A percentile compares a stretch with the other conserved stretches of the same genome.
Evolutionary conservation across 1,140 invertebrate species (phyloP).

Genomic region (Drosophila asahinai): DNA sequence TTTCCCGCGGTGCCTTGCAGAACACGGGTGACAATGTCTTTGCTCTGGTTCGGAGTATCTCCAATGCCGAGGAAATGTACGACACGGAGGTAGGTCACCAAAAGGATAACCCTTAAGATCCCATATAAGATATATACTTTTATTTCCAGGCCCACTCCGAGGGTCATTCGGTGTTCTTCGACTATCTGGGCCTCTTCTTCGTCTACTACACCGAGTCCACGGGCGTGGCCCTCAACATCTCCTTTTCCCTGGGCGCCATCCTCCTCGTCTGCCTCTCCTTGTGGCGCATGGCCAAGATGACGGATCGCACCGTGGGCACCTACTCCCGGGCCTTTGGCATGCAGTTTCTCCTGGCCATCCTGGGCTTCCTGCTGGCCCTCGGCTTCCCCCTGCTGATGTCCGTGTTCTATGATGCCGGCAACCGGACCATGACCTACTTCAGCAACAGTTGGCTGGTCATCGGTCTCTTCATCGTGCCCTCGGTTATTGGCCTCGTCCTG

Average conservation of each 20-base stretch:
- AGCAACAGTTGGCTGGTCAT: conserved; percentile 88
- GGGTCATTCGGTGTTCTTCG: conserved; percentile 91
- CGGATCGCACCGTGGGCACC: conserved; percentile 30
- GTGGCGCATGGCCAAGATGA: conserved; percentile 60
- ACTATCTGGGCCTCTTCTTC: conserved; percentile 91
- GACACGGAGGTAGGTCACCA: conserved; percentile 69
- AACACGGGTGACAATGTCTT: conserved; percentile 92
- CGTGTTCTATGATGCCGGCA: conserved; percentile 77
- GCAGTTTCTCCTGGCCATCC: conserved; percentile 61
- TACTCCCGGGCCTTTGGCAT: conserved; percentile 58
- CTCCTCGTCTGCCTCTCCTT: conserved; percentile 84
- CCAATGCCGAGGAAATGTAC: conserved; percentile 87
- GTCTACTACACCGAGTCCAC: conserved; percentile 88
- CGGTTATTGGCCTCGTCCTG: conserved; percentile 79
- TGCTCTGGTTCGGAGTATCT: conserved; percentile 88
- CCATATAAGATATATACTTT: not conserved
- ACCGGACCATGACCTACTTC: conserved; percentile 90
- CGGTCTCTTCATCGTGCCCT: conserved; percentile 86
- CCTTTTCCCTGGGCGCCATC: conserved; percentile 85
- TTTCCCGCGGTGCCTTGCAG: conserved; percentile 92
- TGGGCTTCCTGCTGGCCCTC: conserved; percentile 82
- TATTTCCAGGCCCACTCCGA: conserved; percentile 72
- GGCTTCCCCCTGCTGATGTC: conserved; percentile 86
- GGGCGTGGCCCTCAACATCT: conserved; percentile 87
- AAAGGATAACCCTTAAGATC: conserved; percentile 78